Base-by-base conservation (phyloP, 2,888 invertebrate species). In the Spisula solida region DNA sequence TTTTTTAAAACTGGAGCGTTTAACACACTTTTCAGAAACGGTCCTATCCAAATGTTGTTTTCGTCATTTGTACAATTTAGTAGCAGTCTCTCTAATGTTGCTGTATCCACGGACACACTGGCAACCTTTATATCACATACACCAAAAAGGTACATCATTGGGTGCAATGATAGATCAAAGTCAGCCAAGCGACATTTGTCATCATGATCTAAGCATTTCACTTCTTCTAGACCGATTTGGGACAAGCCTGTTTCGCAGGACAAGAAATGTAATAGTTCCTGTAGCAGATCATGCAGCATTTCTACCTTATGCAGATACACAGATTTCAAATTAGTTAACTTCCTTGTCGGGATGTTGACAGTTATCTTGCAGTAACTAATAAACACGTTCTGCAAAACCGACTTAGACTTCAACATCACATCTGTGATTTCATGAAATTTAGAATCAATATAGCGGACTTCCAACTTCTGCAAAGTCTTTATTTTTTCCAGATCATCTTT, bases 1-100 rank as follows among this genome's bases (percentile, higher is more conserved):
- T 82, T 82, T 14, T 82, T 82, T n/a, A 82, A 82, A 34, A 66
- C 47, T 25, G 82, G 25, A 14, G 82, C 82, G 60, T n/a, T 25
- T 25, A 25, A 25, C 41, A 82, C 41, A 29, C 18, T 56, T 5
- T 66, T 12, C 56, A 82, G 6, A 41, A 82, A 34, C 1, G 60
- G 60, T 66, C 41, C n/a, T 66, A 66, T 41, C 82, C 82, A 82
- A 34, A 56, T 47, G 20, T 2, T n/a, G 6, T 80, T 80, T 1
- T 12, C 5, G 47, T 34, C 25, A 41, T 82, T 12, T 41, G 20
- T 82, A 25, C 41, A 66, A 47, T 82, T 41, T 14, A 66, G 25
- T 6, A 14, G 34, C 25, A 82, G 56, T 25, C 82, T 66, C n/a
- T 47, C 60, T 25, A 82, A 66, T 18, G 18, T 41, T 1, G 5